phyloP scores from a whole-genome alignment of 2,797 vertebrate species.

The Chiloscyllium punctatum region DNA sequence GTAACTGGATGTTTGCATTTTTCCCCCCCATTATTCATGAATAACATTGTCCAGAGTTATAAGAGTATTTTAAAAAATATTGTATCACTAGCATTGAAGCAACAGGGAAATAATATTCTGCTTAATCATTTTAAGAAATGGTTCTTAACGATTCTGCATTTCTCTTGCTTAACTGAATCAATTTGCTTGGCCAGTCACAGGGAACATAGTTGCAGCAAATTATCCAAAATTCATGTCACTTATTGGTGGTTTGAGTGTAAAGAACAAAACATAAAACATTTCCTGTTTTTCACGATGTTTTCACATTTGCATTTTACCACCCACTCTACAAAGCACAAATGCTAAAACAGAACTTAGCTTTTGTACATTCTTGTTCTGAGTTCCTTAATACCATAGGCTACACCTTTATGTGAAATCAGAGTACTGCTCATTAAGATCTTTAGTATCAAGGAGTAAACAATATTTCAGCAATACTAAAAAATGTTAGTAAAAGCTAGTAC shows the following conservation, averaged over 20 bases:
- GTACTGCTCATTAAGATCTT: background rate
- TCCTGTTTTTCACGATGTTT: constrained; percentile 27
- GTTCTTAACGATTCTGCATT: background rate
- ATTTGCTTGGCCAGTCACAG: background rate
- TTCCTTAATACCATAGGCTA: background rate
- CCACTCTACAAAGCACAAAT: background rate
- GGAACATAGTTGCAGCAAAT: background rate
- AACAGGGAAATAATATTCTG: background rate
- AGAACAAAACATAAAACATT: constrained; percentile 10
- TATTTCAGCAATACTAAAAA: background rate
- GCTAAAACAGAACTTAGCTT: background rate
- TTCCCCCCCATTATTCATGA: background rate
- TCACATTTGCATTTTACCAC: constrained; percentile 4
- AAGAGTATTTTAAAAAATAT: background rate
- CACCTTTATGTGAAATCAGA: background rate
- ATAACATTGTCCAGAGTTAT: background rate
- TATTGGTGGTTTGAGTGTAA: background rate
- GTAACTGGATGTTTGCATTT: background rate
- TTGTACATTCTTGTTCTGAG: background rate
- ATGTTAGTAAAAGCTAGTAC: background rate
- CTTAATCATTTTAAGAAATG: background rate
- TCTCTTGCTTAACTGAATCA: background rate
- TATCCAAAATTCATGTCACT: background rate
- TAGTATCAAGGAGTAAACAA: background rate
- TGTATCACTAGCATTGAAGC: background rate